Evolutionary conservation across 2,888 invertebrate species (phyloP).

Genomic region (Beris chalybata): DNA sequence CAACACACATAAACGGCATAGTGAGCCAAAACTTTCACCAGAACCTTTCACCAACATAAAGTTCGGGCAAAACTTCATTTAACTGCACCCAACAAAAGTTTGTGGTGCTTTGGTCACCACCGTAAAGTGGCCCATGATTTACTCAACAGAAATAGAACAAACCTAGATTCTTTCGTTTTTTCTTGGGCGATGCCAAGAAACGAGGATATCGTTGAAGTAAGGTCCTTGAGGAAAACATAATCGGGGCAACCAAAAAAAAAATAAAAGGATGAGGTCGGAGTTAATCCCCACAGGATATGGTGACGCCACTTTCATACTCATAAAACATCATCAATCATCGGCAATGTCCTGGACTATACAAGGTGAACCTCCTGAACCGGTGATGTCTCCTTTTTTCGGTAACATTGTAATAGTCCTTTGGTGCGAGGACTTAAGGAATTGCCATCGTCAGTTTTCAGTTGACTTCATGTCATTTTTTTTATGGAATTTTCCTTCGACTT

Average conservation of each 20-base stretch:
- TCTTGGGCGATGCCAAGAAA: background rate
- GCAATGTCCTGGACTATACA: background rate
- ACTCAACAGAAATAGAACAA: background rate
- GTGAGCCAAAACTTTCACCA: constrained; percentile 1
- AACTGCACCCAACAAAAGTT: constrained; percentile 14
- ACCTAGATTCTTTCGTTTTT: background rate
- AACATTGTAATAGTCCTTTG: background rate
- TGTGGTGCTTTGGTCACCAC: constrained; percentile 13
- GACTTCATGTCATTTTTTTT: constrained; percentile 24
- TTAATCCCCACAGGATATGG: constrained; percentile 6
- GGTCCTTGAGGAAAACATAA: background rate
- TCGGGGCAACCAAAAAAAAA: background rate
- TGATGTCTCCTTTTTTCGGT: background rate
- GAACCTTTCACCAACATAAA: constrained; percentile 1
- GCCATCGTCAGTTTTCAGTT: constrained; percentile 28
- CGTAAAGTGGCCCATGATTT: constrained; percentile 22
- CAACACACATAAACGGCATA: background rate
- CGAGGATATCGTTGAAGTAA: background rate
- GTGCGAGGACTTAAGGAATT: constrained; percentile 13
- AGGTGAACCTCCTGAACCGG: constrained; percentile 2
- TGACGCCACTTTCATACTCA: constrained; percentile 16
- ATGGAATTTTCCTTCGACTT: constrained; percentile 7
- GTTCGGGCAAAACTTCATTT: constrained; percentile 11
- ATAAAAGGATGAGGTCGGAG: constrained; percentile 14
- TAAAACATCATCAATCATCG: constrained; percentile 23